A percentile compares a stretch with the other conserved stretches of the same genome.
Conservation (phyloP, 2,888 invertebrate genomes). For the Leucophora obtusa region DNA sequence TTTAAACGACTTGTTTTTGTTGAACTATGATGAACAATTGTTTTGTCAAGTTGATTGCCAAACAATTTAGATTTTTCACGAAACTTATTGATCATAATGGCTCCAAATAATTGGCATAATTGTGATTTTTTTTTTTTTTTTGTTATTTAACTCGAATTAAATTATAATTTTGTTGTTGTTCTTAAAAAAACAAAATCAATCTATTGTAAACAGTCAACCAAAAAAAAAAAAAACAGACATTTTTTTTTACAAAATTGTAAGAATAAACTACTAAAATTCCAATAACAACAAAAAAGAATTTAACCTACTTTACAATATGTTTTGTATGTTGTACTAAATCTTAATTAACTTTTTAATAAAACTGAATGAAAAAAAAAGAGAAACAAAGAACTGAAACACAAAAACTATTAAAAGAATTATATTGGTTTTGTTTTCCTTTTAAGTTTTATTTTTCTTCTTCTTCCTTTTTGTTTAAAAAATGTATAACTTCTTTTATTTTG, state of each 20-base stretch:
- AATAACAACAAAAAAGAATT: too few relatives aligned
- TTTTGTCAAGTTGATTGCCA: slow-evolving; percentile 79
- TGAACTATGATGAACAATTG: slow-evolving; percentile 68
- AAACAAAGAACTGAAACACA: slow-evolving; percentile 38
- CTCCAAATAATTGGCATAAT: slow-evolving; percentile 79
- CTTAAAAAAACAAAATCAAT: slow-evolving; percentile 67
- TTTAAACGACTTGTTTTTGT: slow-evolving; percentile 10
- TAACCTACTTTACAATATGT: slow-evolving; percentile 38
- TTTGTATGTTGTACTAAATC: slow-evolving; percentile 6
- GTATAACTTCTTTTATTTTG: slow-evolving; percentile 5
- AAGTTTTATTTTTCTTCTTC: not conserved
- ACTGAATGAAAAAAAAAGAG: slow-evolving; percentile 50
- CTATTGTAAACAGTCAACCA: slow-evolving; percentile 71
- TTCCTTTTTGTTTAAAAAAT: not conserved
- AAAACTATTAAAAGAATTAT: slow-evolving; percentile 9
- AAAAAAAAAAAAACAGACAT: slow-evolving; percentile 68
- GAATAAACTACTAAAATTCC: slow-evolving; percentile 39
- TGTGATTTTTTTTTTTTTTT: slow-evolving; percentile 59
- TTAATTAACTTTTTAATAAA: not conserved
- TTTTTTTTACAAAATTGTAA: slow-evolving; percentile 44
- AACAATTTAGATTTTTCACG: slow-evolving; percentile 79
- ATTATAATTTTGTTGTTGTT: slow-evolving; percentile 66
- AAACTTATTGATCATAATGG: slow-evolving; percentile 80
- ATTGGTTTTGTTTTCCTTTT: slow-evolving; percentile 35
- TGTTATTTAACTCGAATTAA: slow-evolving; percentile 61